Percentiles rank a stretch among this genome's conserved stretches.
These are phyloP conservation scores for Pipa parva DNA, from an alignment of 2,113 vertebrate species.

Conservation along the genomic window DNA sequence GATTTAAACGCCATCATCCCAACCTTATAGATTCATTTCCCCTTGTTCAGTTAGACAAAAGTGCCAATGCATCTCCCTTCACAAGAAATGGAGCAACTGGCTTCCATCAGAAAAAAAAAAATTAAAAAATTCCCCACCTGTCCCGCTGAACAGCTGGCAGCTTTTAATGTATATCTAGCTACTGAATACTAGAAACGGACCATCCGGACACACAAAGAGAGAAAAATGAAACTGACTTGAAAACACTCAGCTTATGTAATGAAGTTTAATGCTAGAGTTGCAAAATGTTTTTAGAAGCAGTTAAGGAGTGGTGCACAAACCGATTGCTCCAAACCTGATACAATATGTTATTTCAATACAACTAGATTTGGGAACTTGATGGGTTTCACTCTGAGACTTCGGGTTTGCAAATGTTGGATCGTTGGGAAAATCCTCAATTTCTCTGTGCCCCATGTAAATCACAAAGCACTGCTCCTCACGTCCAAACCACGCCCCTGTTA, in stretches of 20 bases:
- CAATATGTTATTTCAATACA: too few species aligned
- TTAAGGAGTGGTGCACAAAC: background rate
- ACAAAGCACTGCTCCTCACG: too few species aligned
- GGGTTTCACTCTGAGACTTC: too few species aligned
- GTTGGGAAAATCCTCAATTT: too few species aligned
- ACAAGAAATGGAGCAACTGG: constrained; percentile 58
- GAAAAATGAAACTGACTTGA: background rate
- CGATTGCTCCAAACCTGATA: too few species aligned
- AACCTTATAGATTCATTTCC: too few species aligned
- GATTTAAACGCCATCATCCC: too few species aligned
- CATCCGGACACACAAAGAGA: background rate
- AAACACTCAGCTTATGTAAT: background rate
- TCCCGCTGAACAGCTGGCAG: constrained; percentile 59
- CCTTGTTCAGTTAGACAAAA: constrained; percentile 53
- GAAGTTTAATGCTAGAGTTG: background rate
- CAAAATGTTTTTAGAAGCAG: background rate
- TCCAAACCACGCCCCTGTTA: too few species aligned
- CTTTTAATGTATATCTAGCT: constrained; percentile 54
- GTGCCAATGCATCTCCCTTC: constrained; percentile 54
- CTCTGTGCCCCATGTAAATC: too few species aligned
- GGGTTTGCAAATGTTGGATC: too few species aligned
- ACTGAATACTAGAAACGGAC: constrained; percentile 39
- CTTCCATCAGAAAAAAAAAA: constrained; percentile 47
- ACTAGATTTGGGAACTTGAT: too few species aligned
- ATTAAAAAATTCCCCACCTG: constrained; percentile 53